Evolutionary conservation across 2,888 invertebrate species (phyloP), one percentile per base, ranked within the genome.

Genomic region (Athalia cordata): DNA sequence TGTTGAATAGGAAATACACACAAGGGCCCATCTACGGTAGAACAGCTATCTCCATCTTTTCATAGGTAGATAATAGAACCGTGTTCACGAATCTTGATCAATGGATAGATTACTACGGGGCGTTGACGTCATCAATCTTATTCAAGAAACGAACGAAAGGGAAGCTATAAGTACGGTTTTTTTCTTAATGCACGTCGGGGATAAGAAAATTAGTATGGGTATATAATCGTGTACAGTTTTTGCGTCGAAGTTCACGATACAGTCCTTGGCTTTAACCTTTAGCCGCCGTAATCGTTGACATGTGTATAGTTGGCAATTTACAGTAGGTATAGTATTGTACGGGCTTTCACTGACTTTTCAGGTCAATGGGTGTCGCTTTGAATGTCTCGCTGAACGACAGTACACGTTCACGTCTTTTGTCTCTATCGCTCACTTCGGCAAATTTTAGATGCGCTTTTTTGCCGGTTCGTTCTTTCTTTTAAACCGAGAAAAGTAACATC

Each of bases 281-380:
- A 15, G 15, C 59, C 68, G 43, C 7, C 5, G 68, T 29, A 29
- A 29, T 11, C 55, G 55, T 52, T 68, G 55, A 68, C 68, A 55
- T 52, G 0, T 55, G 29, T 29, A 29, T 29, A 47, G 59, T 47
- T 72, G 29, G n/a, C 55, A 55, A 68, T 68, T 68, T 68, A 55
- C 68, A 55, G 47, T 47, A 59, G 72, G 45, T 55, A 11, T 55
- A 11, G 47, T 59, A 64, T 43, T 8, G 9, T 7, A 9, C 45
- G 57, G n/a, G 75, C 75, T 75, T 75, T 75, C 75, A 64, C 75
- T 75, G 45, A 64, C 61, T 75, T 72, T 75, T 75, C 75, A 64
- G 75, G 75, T 75, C 75, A 62, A 47, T 43, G 50, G 75, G 62
- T 75, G 75, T 75, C 75, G 62, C 47, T 61, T 8, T 47, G 72